These are phyloP conservation scores for Simalia tracyae DNA, from an alignment of 2,797 vertebrate genomes.

Conservation along the genomic window DNA sequence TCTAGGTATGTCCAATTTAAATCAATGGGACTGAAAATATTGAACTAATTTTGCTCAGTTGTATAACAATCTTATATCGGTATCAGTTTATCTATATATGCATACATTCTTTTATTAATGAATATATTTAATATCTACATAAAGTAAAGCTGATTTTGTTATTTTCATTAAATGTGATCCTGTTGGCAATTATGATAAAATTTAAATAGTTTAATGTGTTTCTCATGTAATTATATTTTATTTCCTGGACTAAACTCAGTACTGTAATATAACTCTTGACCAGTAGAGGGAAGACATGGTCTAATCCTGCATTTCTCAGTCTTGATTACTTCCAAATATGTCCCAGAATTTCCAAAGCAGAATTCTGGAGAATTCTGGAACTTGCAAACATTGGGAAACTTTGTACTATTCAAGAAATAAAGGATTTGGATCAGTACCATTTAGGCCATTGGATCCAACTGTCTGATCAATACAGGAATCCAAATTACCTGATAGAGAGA, in stretches of 20 bases:
- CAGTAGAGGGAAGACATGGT: constrained; percentile 17
- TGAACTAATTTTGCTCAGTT: background rate
- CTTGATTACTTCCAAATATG: background rate
- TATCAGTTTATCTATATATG: too few relatives aligned
- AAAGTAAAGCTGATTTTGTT: background rate
- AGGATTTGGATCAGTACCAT: background rate
- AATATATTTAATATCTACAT: background rate
- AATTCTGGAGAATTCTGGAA: background rate
- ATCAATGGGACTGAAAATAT: background rate
- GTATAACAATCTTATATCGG: background rate
- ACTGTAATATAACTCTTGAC: background rate
- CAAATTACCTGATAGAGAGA: background rate
- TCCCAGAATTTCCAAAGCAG: background rate
- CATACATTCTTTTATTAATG: background rate
- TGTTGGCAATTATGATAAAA: background rate
- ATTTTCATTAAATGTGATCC: background rate
- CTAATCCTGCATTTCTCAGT: background rate
- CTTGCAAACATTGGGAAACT: background rate
- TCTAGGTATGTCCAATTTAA: background rate
- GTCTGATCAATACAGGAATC: background rate
- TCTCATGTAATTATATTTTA: background rate
- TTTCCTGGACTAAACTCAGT: background rate
- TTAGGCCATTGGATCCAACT: background rate
- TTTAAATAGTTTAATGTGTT: background rate
- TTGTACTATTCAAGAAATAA: background rate